These are phyloP conservation scores for Nemopilema nomurai DNA, from an alignment of 30 jellyfish, hydroid and myxozoan species.

Conservation along the genomic window DNA sequence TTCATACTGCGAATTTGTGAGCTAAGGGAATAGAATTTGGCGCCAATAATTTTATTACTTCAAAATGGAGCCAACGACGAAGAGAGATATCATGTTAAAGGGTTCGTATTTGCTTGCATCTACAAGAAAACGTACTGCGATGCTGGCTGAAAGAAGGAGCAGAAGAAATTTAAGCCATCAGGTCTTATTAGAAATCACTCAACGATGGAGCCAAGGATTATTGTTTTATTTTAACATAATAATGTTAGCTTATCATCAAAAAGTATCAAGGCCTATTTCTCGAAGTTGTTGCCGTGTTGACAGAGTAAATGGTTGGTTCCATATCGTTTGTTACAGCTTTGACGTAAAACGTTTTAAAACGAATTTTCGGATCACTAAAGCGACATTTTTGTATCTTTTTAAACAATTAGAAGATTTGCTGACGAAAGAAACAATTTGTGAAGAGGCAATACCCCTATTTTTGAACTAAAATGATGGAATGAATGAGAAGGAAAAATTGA, in stretches of 20 bases:
- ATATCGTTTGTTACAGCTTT: neutral
- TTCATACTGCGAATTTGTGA: neutral
- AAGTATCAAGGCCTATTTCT: neutral
- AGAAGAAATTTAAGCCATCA: neutral
- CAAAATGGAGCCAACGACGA: neutral
- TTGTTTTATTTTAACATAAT: neutral
- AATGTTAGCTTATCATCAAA: neutral
- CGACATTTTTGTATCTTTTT: no score
- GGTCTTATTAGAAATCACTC: neutral
- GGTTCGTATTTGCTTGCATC: neutral
- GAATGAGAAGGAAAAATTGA: no score
- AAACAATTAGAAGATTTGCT: no score
- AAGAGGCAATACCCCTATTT: no score
- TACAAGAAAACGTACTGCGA: neutral
- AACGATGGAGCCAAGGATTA: neutral
- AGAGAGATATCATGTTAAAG: neutral
- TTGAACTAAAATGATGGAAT: no score
- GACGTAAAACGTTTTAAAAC: neutral
- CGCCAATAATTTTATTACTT: neutral
- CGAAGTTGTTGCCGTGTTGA: neutral
- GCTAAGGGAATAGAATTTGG: neutral
- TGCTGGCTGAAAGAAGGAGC: neutral
- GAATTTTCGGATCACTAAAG: no score
- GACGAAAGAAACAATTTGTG: no score
- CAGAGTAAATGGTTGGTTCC: neutral